Evolutionary conservation across 2,888 invertebrate genomes (phyloP).

Genomic region (Ferrisia virgata): DNA sequence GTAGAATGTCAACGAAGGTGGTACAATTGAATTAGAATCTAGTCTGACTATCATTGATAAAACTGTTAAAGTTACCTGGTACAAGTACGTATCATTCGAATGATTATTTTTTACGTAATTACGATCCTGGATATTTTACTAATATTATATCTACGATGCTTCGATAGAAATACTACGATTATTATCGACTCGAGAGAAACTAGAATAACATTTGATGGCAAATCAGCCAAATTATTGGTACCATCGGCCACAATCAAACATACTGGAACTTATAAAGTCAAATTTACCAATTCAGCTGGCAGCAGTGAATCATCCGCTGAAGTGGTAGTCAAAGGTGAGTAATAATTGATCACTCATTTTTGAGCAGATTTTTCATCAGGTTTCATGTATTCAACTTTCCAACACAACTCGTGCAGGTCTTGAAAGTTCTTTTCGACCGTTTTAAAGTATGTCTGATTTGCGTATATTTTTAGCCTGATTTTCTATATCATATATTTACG

Average conservation of each 20-base stretch:
- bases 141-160: not conserved
- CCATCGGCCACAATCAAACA: constrained; percentile 70
- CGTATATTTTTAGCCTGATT: no score
- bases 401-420: no score
- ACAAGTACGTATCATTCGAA: constrained; percentile 61
- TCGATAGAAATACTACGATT: constrained; percentile 49
- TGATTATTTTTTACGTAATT: not conserved
- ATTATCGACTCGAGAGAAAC: constrained; percentile 63
- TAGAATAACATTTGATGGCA: constrained; percentile 79
- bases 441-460: no score
- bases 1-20: constrained; percentile 67
- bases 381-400: no score
- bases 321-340: constrained; percentile 47
- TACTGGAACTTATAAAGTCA: constrained; percentile 77
- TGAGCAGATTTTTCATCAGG: not conserved
- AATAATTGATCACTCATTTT: not conserved
- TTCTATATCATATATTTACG: no score
- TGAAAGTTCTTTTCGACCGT: no score
- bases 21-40: constrained; percentile 74
- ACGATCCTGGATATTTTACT: not conserved
- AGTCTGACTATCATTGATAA: constrained; percentile 73
- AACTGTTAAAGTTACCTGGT: constrained; percentile 79
- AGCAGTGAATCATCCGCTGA: constrained; percentile 83
- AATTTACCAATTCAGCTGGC: constrained; percentile 87
- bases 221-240: constrained; percentile 74